These are phyloP conservation scores for Polypterus bichir DNA, from an alignment of 2,113 vertebrate species.

Conservation along the genomic window DNA sequence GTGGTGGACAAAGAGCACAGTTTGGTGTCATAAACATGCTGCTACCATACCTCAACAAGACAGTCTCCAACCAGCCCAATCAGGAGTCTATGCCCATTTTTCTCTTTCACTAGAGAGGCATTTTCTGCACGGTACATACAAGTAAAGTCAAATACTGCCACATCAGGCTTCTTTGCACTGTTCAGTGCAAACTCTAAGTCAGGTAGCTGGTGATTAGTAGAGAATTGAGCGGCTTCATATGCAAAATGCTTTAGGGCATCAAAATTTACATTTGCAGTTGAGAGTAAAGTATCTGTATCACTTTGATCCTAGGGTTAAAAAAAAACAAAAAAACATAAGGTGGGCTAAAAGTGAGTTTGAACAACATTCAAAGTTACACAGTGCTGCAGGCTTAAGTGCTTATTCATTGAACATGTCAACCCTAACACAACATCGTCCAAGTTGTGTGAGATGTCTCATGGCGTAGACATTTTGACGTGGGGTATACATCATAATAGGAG, in stretches of 20 bases:
- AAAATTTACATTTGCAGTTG: conserved; percentile 46
- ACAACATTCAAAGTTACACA: too few relatives aligned
- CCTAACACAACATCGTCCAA: too few relatives aligned
- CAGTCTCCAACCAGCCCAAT: conserved; percentile 78
- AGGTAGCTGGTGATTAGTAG: conserved; percentile 54
- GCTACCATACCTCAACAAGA: conserved; percentile 72
- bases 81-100: conserved; percentile 47
- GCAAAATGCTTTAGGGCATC: conserved; percentile 57
- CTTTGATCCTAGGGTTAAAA: conserved; percentile 43
- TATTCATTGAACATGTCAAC: too few relatives aligned
- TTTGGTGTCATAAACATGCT: too few relatives aligned
- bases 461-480: too few relatives aligned
- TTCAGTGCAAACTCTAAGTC: conserved; percentile 57
- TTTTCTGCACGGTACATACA: conserved; percentile 73
- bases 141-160: conserved; percentile 80
- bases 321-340: too few relatives aligned
- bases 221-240: conserved; percentile 62
- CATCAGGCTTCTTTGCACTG: conserved; percentile 39
- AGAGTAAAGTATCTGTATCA: conserved; percentile 54
- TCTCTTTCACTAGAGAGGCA: conserved; percentile 62
- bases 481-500: too few relatives aligned
- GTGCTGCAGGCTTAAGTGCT: too few relatives aligned
- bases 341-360: too few relatives aligned
- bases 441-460: too few relatives aligned
- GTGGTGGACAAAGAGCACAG: too few relatives aligned